These are phyloP conservation scores for Murina feae DNA, from an alignment of 2,113 vertebrate species.

Conservation along the genomic window DNA sequence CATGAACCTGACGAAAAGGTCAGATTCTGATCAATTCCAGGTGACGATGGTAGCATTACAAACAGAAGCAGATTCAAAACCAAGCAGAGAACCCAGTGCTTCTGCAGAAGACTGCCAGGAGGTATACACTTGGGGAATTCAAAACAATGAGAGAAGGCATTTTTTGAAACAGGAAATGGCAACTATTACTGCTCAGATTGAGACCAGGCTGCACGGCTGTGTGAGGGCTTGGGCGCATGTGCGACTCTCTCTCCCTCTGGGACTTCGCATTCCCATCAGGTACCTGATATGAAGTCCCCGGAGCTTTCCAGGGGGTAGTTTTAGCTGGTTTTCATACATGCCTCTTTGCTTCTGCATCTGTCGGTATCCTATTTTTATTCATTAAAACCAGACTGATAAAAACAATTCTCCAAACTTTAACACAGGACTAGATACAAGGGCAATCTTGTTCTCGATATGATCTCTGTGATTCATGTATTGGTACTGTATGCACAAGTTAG, in stretches of 20 bases:
- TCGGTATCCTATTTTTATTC: not conserved
- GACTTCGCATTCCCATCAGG: not conserved
- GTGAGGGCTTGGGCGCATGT: not conserved
- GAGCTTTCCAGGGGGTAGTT: not conserved
- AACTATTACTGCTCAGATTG: not conserved
- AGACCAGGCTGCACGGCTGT: not conserved
- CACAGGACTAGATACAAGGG: constrained; percentile 27
- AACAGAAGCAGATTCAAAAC: not conserved
- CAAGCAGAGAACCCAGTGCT: not conserved
- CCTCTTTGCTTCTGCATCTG: not conserved
- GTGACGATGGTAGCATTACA: not conserved
- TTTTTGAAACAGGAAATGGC: constrained; percentile 36
- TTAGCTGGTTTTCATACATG: not conserved
- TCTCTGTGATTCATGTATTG: constrained; percentile 3
- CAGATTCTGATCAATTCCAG: not conserved
- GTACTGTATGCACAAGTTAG: not conserved
- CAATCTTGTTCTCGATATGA: constrained; percentile 41
- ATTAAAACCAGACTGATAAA: constrained; percentile 24
- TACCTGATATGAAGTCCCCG: not conserved
- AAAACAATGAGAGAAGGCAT: not conserved
- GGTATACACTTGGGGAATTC: not conserved
- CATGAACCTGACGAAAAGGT: not conserved
- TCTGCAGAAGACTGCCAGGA: not conserved
- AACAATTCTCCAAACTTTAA: constrained; percentile 33
- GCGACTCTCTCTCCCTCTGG: not conserved